Evolutionary conservation across 1,140 invertebrate species (phyloP).

Genomic region (Zophobas morio): DNA sequence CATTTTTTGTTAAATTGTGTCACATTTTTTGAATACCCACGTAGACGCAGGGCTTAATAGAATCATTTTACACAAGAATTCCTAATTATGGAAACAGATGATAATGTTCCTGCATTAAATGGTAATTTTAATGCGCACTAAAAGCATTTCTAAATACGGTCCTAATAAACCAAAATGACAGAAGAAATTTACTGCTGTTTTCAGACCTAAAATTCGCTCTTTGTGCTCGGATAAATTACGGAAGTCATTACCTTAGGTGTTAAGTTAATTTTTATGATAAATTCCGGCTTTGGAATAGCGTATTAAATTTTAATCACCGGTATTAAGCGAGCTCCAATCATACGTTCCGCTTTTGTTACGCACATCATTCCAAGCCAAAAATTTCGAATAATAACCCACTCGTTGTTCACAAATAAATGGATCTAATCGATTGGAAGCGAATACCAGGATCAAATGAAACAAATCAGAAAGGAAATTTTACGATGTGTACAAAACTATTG

Average conservation of each 20-base stretch:
- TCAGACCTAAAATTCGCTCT: constrained; percentile 30
- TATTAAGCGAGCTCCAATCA: not conserved
- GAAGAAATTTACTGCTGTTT: constrained; percentile 48
- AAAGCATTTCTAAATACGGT: constrained; percentile 49
- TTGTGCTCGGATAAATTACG: constrained; percentile 43
- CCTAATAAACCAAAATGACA: constrained; percentile 52
- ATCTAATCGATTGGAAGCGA: not conserved
- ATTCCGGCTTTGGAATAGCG: constrained; percentile 25
- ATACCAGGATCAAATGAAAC: constrained; percentile 49
- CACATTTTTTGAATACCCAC: no score
- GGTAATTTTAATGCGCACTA: constrained; percentile 49
- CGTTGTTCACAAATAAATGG: constrained; percentile 2
- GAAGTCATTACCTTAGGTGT: constrained; percentile 47
- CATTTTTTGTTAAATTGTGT: no score
- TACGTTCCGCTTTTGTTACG: not conserved
- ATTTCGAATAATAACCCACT: not conserved
- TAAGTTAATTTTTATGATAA: constrained; percentile 44
- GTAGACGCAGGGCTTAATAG: no score
- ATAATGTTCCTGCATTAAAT: constrained; percentile 3
- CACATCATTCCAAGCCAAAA: not conserved
- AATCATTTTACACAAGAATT: not conserved
- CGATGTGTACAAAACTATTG: constrained; percentile 55
- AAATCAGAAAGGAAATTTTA: constrained; percentile 53
- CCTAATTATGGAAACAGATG: constrained; percentile 12
- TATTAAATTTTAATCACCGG: constrained; percentile 36